phyloP scores from a whole-genome alignment of 2,113 vertebrate genomes.

The Chlamydotis undulata region DNA sequence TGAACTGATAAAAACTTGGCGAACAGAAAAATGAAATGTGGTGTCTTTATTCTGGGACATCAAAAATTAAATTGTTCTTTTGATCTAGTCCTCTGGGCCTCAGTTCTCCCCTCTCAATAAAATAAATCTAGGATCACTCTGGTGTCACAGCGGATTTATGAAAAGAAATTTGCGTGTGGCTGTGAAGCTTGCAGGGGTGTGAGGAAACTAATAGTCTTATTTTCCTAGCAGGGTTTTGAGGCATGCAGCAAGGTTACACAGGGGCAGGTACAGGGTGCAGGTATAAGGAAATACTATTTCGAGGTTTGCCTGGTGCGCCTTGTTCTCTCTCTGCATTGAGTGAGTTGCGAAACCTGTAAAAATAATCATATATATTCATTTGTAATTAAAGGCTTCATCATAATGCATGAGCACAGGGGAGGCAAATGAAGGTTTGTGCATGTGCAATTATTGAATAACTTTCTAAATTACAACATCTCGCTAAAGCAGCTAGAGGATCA shows the following conservation, averaged over 20 bases:
- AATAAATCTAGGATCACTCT: background rate
- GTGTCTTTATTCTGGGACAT: background rate
- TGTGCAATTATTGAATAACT: conserved; percentile 41
- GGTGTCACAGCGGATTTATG: background rate
- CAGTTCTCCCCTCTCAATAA: background rate
- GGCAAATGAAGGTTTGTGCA: background rate
- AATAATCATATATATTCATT: background rate
- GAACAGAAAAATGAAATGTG: background rate
- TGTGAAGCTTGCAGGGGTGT: background rate
- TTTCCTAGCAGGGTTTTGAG: background rate
- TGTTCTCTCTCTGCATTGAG: background rate
- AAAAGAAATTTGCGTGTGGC: background rate
- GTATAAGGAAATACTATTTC: background rate
- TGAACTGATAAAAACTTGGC: conserved; percentile 12
- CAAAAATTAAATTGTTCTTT: conserved; percentile 36
- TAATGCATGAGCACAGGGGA: background rate
- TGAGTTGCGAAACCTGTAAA: background rate
- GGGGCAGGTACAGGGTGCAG: background rate
- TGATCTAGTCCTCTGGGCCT: background rate
- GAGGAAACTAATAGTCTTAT: background rate
- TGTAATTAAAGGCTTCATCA: conserved; percentile 30
- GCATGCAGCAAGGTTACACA: background rate
- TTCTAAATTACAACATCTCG: conserved; percentile 25
- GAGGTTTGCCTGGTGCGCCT: background rate
- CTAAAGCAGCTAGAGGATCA: background rate